Evolutionary conservation across 2,888 invertebrate genomes (phyloP), one percentile per base, ranked within the genome.

Genomic region (Ellobium chinense): DNA sequence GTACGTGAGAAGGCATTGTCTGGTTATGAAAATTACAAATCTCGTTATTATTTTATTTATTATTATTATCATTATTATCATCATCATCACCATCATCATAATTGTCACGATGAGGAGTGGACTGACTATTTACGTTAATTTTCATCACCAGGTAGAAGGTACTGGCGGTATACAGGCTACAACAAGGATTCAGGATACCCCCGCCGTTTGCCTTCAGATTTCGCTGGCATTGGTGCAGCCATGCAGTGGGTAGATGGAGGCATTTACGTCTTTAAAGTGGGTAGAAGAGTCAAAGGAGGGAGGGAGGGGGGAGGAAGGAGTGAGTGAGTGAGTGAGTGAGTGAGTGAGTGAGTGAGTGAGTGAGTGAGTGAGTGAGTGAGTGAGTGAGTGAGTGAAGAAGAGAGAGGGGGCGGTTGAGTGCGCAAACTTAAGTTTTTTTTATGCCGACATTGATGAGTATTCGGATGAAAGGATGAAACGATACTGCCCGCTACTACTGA

Each of bases 231-330:
- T 58, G 82, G 89, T n/a, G 88, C 91, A 0, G 91, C 91, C n/a
- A 77, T 92, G 7, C 84, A 87, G 56, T 88, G 88, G 80, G 84
- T 86, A 37, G 88, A 88, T 69, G 88, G 89, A 3, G 84, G 85
- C 36, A 88, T 91, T n/a, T 88, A 89, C 66, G 85, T 92, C 1
- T 87, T 92, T 36, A 89, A 88, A 87, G 91, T 91, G 65, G 63
- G 78, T 80, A 7, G 21, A 7, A 12, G 46, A 46, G 18, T 18
- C 18, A 46, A 12, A 46, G 46, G 18, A 12, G 18, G 46, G 18
- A 12, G 46, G 46, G 18, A 12, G 46, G 46, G 18, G 7, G 46
- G 46, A 46, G 7, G 46, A 18, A 46, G 7, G 46, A 18, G 18
- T 29, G 37, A 4, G n/a, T n/a, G 24, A 14, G 14, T 27, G 29